phyloP scores from a whole-genome alignment of 2,797 vertebrate genomes.

The Orestias chungarensis region DNA sequence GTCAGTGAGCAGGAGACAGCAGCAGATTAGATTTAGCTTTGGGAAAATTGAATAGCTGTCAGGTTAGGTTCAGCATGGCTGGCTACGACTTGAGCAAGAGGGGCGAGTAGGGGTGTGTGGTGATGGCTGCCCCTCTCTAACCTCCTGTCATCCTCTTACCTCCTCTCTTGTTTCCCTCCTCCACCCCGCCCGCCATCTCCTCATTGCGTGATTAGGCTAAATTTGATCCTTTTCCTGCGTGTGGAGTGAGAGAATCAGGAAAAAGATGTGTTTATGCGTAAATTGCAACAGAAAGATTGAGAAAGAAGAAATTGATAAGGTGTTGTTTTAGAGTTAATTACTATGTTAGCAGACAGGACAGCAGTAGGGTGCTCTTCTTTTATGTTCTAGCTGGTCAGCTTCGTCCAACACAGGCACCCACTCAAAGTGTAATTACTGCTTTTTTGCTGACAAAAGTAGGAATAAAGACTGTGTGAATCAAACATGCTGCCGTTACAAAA shows the following conservation, averaged over 20 bases:
- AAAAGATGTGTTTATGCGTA: constrained; percentile 1
- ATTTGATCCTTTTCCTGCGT: constrained; percentile 39
- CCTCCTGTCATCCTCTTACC: constrained; percentile 36
- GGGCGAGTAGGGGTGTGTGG: constrained; percentile 47
- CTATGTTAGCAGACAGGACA: constrained; percentile 51
- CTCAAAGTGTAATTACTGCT: constrained; percentile 73
- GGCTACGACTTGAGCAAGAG: constrained; percentile 64
- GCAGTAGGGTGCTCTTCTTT: constrained; percentile 58
- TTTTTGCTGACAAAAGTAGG: constrained; percentile 69
- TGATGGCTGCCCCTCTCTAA: constrained; percentile 46
- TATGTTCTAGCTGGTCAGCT: constrained; percentile 60
- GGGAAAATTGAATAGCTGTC: constrained; percentile 81
- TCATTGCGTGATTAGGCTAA: constrained; percentile 51
- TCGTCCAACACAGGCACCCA: constrained; percentile 65
- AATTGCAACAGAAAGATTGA: background rate
- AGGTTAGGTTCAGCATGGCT: constrained; percentile 72
- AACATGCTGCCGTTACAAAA: constrained; percentile 49
- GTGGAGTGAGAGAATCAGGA: constrained; percentile 8
- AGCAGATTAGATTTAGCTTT: constrained; percentile 80
- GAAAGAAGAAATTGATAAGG: constrained; percentile 32
- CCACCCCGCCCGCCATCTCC: constrained; percentile 29
- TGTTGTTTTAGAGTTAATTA: constrained; percentile 69
- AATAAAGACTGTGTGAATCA: constrained; percentile 58
- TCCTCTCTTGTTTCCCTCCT: constrained; percentile 13
- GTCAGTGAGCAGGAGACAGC: constrained; percentile 65